Conservation (phyloP, 2,113 vertebrate species). For the Gymnarchus niloticus region DNA sequence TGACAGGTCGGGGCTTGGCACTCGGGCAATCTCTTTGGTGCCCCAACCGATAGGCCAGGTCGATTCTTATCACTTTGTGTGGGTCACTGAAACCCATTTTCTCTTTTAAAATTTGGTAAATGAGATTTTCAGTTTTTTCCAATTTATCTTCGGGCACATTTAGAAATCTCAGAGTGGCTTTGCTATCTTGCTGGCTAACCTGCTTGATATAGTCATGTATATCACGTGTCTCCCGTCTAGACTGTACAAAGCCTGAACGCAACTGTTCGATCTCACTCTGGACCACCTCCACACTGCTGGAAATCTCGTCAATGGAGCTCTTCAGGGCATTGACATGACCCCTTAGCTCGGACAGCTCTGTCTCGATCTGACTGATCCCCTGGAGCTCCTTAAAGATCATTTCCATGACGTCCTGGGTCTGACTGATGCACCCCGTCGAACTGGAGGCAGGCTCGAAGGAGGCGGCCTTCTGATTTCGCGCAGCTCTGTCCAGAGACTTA, state of each 20-base stretch:
- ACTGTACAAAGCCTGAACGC: slow-evolving; percentile 90
- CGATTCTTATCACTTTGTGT: slow-evolving; percentile 80
- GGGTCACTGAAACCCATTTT: slow-evolving; percentile 90
- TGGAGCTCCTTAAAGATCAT: slow-evolving; percentile 99
- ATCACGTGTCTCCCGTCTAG: slow-evolving; percentile 89
- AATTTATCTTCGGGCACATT: slow-evolving; percentile 88
- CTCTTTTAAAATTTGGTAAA: slow-evolving; percentile 83
- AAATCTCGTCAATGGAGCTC: slow-evolving; percentile 97
- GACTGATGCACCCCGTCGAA: slow-evolving; percentile 90
- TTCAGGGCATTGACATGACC: slow-evolving; percentile 94
- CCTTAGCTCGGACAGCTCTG: slow-evolving; percentile 88
- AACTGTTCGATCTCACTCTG: slow-evolving; percentile 96
- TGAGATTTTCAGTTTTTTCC: slow-evolving; percentile 76
- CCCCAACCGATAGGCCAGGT: slow-evolving; percentile 89
- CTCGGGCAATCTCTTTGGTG: slow-evolving; percentile 90
- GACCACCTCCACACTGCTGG: slow-evolving; percentile 95
- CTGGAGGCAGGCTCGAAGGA: slow-evolving; percentile 86
- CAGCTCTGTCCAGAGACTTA: slow-evolving; percentile 90
- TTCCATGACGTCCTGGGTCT: slow-evolving; percentile 98
- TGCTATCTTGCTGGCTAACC: slow-evolving; percentile 82
- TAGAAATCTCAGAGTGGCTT: slow-evolving; percentile 82
- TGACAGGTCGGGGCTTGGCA: slow-evolving; percentile 90
- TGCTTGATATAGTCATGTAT: slow-evolving; percentile 96
- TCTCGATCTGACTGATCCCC: slow-evolving; percentile 97
- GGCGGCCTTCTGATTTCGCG: slow-evolving; percentile 77